These are phyloP conservation scores for Phylloscopus collybita DNA, from an alignment of 2,797 vertebrate species.

Conservation along the genomic window DNA sequence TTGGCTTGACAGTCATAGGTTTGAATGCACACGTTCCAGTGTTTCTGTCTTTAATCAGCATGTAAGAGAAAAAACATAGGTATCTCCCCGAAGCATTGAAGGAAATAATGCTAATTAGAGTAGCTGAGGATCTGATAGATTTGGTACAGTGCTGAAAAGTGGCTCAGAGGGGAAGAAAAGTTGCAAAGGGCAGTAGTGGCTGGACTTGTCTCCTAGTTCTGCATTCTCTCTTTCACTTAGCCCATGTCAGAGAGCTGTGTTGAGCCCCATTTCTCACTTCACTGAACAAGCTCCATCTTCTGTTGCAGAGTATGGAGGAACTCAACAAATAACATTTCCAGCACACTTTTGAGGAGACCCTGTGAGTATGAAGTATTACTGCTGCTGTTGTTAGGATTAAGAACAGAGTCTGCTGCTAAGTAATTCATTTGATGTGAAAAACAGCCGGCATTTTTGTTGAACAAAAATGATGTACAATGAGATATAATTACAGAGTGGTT, in stretches of 20 bases:
- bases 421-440: constrained; percentile 62
- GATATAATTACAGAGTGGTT: constrained; percentile 38
- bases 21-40: not conserved
- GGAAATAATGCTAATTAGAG: not conserved
- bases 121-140: not conserved
- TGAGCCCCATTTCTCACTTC: not conserved
- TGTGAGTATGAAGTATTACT: constrained; percentile 3
- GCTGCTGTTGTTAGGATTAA: constrained; percentile 28
- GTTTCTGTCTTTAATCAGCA: not conserved
- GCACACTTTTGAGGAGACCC: not conserved
- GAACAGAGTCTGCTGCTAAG: constrained; percentile 46
- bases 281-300: not conserved
- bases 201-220: not conserved
- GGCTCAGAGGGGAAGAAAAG: not conserved
- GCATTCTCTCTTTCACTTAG: not conserved
- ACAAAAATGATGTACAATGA: constrained; percentile 49
- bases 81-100: not conserved
- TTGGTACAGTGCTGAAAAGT: not conserved
- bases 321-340: not conserved
- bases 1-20: not conserved
- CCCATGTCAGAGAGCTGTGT: not conserved
- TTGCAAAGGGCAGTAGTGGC: not conserved
- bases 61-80: not conserved
- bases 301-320: not conserved
- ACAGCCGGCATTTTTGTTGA: not conserved